Percentiles rank a stretch among this genome's conserved stretches.
These are phyloP conservation scores for Myotis planiceps DNA, from an alignment of 2,797 vertebrate species.

Conservation along the genomic window DNA sequence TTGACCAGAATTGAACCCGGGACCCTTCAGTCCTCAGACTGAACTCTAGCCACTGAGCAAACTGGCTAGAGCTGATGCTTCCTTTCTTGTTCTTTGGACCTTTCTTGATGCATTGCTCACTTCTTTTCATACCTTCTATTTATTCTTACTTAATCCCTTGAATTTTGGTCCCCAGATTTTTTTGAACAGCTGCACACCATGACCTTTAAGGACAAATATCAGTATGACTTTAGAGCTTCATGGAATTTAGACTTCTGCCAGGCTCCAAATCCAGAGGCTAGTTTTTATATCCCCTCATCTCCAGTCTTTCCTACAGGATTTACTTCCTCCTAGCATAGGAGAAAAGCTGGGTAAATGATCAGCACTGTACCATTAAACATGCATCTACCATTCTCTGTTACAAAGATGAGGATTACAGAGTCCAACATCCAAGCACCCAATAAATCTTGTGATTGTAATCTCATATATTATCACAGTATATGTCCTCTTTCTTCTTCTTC, in stretches of 20 bases:
- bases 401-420: not conserved
- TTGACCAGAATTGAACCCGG: too few relatives aligned
- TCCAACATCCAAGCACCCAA: not conserved
- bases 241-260: constrained; percentile 50
- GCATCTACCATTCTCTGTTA: not conserved
- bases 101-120: not conserved
- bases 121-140: constrained; percentile 49
- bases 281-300: constrained; percentile 16
- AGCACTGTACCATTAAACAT: not conserved
- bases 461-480: not conserved
- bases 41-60: too few relatives aligned
- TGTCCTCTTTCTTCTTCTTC: not conserved
- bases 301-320: not conserved
- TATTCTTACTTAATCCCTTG: constrained; percentile 56
- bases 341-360: not conserved
- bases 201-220: constrained; percentile 73
- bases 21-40: too few relatives aligned
- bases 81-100: not conserved
- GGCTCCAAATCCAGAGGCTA: constrained; percentile 7
- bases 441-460: not conserved
- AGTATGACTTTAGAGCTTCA: constrained; percentile 58
- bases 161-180: constrained; percentile 31
- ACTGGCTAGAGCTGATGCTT: not conserved
- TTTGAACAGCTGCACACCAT: constrained; percentile 31
- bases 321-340: not conserved